These are phyloP conservation scores for Ruditapes philippinarum DNA, from an alignment of 1,140 invertebrate genomes.

Conservation along the genomic window DNA sequence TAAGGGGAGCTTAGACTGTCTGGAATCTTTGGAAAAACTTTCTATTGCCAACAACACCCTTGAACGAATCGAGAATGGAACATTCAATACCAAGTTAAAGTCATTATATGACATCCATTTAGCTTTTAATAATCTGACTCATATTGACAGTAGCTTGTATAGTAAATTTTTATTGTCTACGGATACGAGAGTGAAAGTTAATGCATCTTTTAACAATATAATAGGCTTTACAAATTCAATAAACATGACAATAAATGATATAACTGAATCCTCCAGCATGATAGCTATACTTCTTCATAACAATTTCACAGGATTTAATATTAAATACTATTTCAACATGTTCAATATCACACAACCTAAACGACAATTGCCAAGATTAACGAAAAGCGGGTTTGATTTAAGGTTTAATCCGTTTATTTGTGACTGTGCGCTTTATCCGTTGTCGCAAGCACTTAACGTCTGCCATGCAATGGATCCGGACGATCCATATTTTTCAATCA, in stretches of 20 bases:
- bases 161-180: neutral
- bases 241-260: neutral
- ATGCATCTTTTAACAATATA: neutral
- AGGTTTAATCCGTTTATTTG: conserved; percentile 44
- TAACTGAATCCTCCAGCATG: neutral
- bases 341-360: conserved; percentile 1
- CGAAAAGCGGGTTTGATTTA: conserved; percentile 11
- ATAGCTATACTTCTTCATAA: neutral
- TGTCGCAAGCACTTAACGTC: neutral
- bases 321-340: neutral
- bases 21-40: neutral
- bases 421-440: conserved; percentile 3
- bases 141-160: neutral
- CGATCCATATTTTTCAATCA: conserved; percentile 13
- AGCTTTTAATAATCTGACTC: neutral
- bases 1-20: neutral
- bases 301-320: neutral
- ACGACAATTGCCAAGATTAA: neutral
- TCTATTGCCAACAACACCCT: neutral
- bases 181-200: neutral
- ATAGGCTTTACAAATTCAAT: conserved; percentile 2
- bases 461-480: conserved; percentile 8
- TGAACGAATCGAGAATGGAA: neutral
- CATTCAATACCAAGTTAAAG: neutral
- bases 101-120: neutral